phyloP scores from a whole-genome alignment of 1,140 invertebrate genomes.

The Dendroctonus valens region DNA sequence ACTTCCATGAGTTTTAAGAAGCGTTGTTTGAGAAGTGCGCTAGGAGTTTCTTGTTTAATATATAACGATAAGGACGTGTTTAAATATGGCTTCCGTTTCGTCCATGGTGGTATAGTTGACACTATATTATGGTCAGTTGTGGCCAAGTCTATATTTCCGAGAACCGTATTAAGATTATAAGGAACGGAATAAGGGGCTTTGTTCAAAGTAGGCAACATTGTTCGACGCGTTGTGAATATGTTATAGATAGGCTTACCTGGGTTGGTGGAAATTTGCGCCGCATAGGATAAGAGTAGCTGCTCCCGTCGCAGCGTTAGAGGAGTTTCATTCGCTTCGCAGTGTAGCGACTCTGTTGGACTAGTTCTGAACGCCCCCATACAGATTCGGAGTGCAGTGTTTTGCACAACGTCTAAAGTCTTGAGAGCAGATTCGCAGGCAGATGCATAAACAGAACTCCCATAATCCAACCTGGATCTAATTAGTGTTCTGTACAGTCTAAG shows the following conservation, averaged over 20 bases:
- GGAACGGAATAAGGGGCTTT: not conserved
- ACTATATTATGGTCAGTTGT: not conserved
- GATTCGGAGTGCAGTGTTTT: conserved; percentile 22
- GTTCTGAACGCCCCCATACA: conserved; percentile 22
- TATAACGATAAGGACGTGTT: not conserved
- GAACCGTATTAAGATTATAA: not conserved
- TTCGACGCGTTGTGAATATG: not conserved
- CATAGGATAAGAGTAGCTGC: not conserved
- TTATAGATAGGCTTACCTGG: not conserved
- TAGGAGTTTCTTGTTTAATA: no score
- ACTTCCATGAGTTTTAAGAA: no score
- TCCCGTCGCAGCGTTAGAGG: conserved; percentile 3
- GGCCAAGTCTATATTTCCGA: not conserved
- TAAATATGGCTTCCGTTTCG: not conserved
- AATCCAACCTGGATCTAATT: conserved; percentile 20
- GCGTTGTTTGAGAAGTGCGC: no score
- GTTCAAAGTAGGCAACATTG: not conserved
- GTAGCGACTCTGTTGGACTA: conserved; percentile 6
- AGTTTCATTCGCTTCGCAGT: conserved; percentile 7
- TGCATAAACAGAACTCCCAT: conserved; percentile 17
- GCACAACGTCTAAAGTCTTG: conserved; percentile 22
- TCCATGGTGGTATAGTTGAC: conserved; percentile 9
- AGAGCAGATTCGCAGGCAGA: conserved; percentile 10
- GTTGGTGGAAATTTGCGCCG: not conserved
- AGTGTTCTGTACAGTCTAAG: conserved; percentile 14